Conservation (phyloP, 1,140 invertebrate genomes). For the Drosophila bifasciata region DNA sequence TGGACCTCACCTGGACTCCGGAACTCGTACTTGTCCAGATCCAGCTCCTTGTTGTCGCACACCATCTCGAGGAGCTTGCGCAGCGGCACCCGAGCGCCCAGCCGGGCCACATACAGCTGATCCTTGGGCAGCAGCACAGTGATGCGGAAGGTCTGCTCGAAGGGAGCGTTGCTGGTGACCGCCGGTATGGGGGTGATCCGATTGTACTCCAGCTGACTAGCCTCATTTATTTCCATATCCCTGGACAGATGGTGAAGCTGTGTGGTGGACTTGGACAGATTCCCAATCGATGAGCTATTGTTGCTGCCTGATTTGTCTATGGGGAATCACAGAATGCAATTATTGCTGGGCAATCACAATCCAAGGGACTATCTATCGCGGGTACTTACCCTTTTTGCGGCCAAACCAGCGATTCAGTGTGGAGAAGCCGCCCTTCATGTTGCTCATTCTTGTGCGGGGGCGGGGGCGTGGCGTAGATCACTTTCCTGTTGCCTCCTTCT, state of each 20-base stretch:
- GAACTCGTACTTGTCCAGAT: slow-evolving; percentile 90
- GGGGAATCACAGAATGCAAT: too few species aligned
- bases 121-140: slow-evolving; percentile 92
- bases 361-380: background rate
- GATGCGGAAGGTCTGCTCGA: slow-evolving; percentile 83
- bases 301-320: slow-evolving; percentile 59
- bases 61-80: slow-evolving; percentile 90
- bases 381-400: slow-evolving; percentile 76
- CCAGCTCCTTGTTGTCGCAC: slow-evolving; percentile 92
- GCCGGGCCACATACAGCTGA: slow-evolving; percentile 88
- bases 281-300: slow-evolving; percentile 63
- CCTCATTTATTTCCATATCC: slow-evolving; percentile 71
- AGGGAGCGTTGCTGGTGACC: slow-evolving; percentile 81
- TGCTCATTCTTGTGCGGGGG: slow-evolving; percentile 65
- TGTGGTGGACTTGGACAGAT: slow-evolving; percentile 81
- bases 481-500: slow-evolving; percentile 14
- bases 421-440: slow-evolving; percentile 82
- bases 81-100: slow-evolving; percentile 87
- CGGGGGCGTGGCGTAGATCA: slow-evolving; percentile 47
- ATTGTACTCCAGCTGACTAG: slow-evolving; percentile 84
- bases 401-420: slow-evolving; percentile 83
- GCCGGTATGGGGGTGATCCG: slow-evolving; percentile 80
- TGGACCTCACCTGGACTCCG: slow-evolving; percentile 89
- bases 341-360: too few species aligned
- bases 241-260: slow-evolving; percentile 75